phyloP scores from a whole-genome alignment of 2,888 invertebrate species.

The Malachius bipustulatus region DNA sequence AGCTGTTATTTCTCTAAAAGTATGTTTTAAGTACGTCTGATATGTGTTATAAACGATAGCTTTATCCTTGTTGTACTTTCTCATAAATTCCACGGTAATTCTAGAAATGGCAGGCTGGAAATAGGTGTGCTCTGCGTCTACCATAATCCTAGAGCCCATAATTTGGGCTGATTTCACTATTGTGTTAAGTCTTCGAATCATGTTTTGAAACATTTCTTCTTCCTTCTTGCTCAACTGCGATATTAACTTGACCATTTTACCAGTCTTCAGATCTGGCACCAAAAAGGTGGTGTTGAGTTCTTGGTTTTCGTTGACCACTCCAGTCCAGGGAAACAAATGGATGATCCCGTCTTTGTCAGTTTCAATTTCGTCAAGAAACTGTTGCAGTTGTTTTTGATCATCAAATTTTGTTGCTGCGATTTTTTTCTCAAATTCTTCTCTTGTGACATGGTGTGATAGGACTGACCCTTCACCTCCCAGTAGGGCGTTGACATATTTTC shows the following conservation, averaged over 20 bases:
- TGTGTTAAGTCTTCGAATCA: conserved; percentile 76
- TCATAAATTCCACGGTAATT: conserved; percentile 89
- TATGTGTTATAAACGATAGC: not conserved
- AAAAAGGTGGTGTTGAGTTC: not conserved
- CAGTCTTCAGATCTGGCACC: not conserved
- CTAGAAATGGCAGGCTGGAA: conserved; percentile 94
- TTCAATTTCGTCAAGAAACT: not conserved
- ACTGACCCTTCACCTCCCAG: conserved; percentile 72
- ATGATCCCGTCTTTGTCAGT: not conserved
- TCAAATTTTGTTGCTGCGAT: not conserved
- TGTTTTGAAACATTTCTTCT: conserved; percentile 88
- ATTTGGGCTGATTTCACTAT: conserved; percentile 75
- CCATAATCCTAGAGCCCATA: conserved; percentile 83
- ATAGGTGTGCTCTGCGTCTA: conserved; percentile 94
- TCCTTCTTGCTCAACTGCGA: conserved; percentile 42
- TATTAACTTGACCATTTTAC: not conserved
- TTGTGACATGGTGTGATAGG: conserved; percentile 51
- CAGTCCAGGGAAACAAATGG: not conserved
- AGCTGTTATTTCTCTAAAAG: not conserved
- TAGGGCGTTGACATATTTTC: conserved; percentile 79
- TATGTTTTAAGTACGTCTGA: not conserved
- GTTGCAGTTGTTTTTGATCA: not conserved
- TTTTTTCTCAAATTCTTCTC: conserved; percentile 1
- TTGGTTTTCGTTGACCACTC: not conserved
- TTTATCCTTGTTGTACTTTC: conserved; percentile 72